Evolutionary conservation across 1,140 invertebrate genomes (phyloP), one percentile per base, ranked within the genome.

Genomic region (Lerema accius): DNA sequence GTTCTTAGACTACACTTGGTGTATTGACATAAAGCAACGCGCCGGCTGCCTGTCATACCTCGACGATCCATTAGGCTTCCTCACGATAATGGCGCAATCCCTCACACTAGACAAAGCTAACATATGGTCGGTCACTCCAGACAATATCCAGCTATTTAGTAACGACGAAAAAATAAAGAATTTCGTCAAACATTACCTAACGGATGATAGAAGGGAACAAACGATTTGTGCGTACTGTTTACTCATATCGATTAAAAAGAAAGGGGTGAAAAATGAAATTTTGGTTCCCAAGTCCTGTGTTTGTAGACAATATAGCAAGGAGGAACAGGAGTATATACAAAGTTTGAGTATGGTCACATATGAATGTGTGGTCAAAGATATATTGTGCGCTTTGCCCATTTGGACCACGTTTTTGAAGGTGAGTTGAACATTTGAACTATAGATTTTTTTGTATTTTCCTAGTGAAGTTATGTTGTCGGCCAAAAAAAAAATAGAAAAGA

Each of bases 41-140:
- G 96, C 96, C 10, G 97, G 97, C 1, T 97, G 96, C 86, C 92
- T 98, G 0, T 96, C 97, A 0, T 97, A 98, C 84, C 77, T 94
- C 1, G 96, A 97, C 84, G 97, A 98, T 91, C 97, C 97, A 9
- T 94, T 97, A 82, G 95, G 97, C 10, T 96, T 96, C 80, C 93
- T 95, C 79, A 97, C 95, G 77, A 92, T 97, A 55, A 84, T 98
- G 32, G 96, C 96, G 0, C 95, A 96, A 74, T 95, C 95, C 0
- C 84, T 98, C n/a, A 97, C 96, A 0, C 94, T 95, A 13, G 95
- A 97, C 74, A 94, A 95, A 74, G 91, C 94, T 42, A 92, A 94
- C 70, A 93, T 96, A 16, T 95, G 95, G 94, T 93, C 93, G 49
- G 92, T 92, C 0, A 88, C 91, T 0, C 82, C 93, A 0, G 92